Base-by-base conservation (phyloP, 2,888 invertebrate species). In the Macrosoma leucophasiata region DNA sequence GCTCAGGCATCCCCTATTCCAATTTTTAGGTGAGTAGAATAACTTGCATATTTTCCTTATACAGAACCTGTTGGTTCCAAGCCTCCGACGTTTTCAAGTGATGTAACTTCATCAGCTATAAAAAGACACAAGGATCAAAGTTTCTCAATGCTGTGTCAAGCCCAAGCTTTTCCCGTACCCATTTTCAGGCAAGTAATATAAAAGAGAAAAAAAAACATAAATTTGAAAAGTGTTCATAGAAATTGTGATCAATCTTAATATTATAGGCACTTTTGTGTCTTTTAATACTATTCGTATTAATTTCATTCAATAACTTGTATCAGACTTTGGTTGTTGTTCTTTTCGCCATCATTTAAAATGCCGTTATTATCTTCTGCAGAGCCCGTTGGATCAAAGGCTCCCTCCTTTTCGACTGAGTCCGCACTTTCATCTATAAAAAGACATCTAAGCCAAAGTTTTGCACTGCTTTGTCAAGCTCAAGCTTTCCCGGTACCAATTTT, bases 131-230 rank as follows among this genome's bases (percentile, higher is more conserved):
- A 68, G 52, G 76, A 79, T 47, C 84, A 86, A 62, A 85, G 78
- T 62, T 88, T 89, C 62, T 87, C 86, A 50, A 71, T 92, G 61
- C 84, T 89, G 53, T 91, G 91, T 66, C 89, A 89, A 68, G 90
- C 91, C 28, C 91, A 91, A 74, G 89, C 87, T 52, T 89, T 88
- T 65, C 91, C 91, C 46, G 82, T 89, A 61, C 90, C 90, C 43
- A 74, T 84, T 61, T 91, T 89, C 88, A 90, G 89, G 91, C 91
- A 88, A 85, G 86, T 81, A 46, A 27, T 27, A 13, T 10, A 12
- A 12, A 7, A 7, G 12, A 6, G 4, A 7, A 18, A 7, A 18
- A 7, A 18, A n/a, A n/a, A n/a, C n/a, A n/a, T n/a, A n/a, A n/a
- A n/a, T n/a, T n/a, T n/a, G n/a, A n/a, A n/a, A n/a, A n/a, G n/a